Conservation (phyloP, 2,888 invertebrate genomes). For the Arrhopalites spinosus region DNA sequence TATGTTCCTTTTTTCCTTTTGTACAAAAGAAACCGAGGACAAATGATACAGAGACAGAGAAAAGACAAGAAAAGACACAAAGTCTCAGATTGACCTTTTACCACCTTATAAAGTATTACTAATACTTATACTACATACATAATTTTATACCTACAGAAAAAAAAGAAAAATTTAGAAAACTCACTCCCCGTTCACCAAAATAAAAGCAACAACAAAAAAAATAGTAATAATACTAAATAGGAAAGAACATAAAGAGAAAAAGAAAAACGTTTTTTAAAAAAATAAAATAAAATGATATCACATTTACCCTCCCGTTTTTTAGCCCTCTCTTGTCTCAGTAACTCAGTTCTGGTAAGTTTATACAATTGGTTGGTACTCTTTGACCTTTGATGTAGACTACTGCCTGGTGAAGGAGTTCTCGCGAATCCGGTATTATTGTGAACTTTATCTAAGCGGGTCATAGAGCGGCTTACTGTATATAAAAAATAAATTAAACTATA, state of each 20-base stretch:
- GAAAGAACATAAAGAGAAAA: background rate
- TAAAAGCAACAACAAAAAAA: conserved; percentile 12
- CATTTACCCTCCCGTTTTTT: conserved; percentile 44
- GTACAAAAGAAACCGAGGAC: background rate
- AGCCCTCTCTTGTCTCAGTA: conserved; percentile 53
- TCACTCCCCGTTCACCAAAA: too few species aligned
- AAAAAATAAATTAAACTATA: too few species aligned
- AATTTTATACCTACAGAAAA: too few species aligned
- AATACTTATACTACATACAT: too few species aligned
- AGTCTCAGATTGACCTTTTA: too few species aligned
- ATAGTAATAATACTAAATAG: too few species aligned
- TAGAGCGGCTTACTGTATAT: conserved; percentile 47
- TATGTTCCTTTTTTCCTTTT: background rate
- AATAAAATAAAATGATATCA: conserved; percentile 9
- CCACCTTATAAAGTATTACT: too few species aligned
- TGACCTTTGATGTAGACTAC: conserved; percentile 40
- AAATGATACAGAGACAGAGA: background rate
- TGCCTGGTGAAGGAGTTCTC: conserved; percentile 24
- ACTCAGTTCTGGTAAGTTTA: conserved; percentile 55
- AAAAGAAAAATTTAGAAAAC: too few species aligned
- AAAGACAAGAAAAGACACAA: background rate
- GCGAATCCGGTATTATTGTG: conserved; percentile 48
- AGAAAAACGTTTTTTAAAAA: background rate
- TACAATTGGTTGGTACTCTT: conserved; percentile 55
- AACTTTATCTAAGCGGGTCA: conserved; percentile 55